Evolutionary conservation across 2,113 vertebrate species (phyloP), one percentile per base, ranked within the genome.

Genomic region (Casuarius casuarius): DNA sequence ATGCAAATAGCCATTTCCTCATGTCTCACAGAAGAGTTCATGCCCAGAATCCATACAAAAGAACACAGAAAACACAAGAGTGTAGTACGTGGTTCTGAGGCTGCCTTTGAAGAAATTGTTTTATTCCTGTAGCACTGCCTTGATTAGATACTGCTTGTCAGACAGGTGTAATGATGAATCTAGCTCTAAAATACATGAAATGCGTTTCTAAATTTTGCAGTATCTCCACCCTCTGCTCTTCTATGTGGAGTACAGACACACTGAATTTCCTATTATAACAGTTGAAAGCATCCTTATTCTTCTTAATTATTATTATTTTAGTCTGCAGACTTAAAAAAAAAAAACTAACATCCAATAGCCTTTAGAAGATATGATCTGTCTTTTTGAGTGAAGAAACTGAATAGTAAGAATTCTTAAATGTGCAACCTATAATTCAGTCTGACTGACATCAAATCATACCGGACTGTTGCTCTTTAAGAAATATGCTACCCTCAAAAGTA

Each of bases 381-480:
- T 96, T 87, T 89, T 66, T 94, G 81, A 95, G 79, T 62, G 70
- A 95, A 42, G 49, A 89, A 91, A 91, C 58, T 26, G 73, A 96
- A 86, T 56, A 76, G 61, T 70, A 94, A 80, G 33, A 87, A 87
- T 62, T 94, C 88, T 95, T 93, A 85, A 95, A 87, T 92, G 80
- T 77, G n/a, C 78, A 95, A 58, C 70, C 71, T 96, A 12, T 97
- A 96, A 97, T 97, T 97, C 86, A 96, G 31, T 82, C 80, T 96
- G 87, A 87, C 63, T 97, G 79, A 74, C 73, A 86, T 82, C 71
- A 87, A 92, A 94, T 95, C 74, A 23, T 65, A 83, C 33, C 59
- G 38, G 40, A 92, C 62, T 66, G 61, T 71, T 96, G 70, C 75
- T 88, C 87, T 97, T 97, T 94, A 97, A 98, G 92, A 96, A 95